Evolutionary conservation across 2,113 vertebrate genomes (phyloP).

Genomic region (Zosterops lateralis): DNA sequence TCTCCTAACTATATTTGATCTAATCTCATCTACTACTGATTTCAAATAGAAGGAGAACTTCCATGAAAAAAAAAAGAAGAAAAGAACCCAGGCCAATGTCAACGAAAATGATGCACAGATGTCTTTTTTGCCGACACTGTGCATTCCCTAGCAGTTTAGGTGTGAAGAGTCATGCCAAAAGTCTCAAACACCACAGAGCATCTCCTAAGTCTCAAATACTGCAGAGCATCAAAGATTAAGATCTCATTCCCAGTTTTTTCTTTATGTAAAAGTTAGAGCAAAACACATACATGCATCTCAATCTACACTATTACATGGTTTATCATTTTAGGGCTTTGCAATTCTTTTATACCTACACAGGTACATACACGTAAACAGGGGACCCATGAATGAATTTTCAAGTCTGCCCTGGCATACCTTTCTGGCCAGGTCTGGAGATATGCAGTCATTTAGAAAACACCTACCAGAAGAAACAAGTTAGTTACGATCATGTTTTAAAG

Average conservation of each 20-base stretch:
- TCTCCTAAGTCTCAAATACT: not conserved
- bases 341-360: not conserved
- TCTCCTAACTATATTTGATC: not conserved
- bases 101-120: not conserved
- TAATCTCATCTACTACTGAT: not conserved
- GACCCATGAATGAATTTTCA: not conserved
- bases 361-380: not conserved
- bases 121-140: not conserved
- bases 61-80: not conserved
- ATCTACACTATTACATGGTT: not conserved
- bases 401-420: not conserved
- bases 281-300: not conserved
- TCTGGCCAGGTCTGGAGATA: not conserved
- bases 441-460: not conserved
- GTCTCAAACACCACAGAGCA: not conserved
- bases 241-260: not conserved
- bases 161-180: not conserved
- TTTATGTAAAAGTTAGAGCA: not conserved
- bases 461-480: not conserved
- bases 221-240: not conserved
- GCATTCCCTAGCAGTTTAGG: not conserved
- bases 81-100: not conserved
- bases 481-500: accelerated
- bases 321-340: not conserved
- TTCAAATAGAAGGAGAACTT: not conserved